Evolutionary conservation across 2,113 vertebrate species (phyloP), one percentile per base, ranked within the genome.

Genomic region (Pterophyllum scalare): DNA sequence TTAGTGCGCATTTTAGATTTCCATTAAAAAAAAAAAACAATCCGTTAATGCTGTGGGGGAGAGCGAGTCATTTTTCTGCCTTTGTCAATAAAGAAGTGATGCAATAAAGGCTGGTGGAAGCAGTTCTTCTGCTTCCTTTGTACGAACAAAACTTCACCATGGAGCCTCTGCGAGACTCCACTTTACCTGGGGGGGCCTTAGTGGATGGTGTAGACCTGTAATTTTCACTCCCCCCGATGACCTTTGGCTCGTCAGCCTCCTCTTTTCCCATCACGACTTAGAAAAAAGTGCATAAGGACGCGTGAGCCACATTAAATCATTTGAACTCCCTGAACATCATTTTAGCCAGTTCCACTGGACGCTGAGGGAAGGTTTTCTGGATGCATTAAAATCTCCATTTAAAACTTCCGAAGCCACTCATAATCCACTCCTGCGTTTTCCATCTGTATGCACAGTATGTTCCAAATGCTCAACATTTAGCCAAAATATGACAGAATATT

Each of bases 361-460:
- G 40, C 24, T 38, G 40, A 54, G 28, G 22, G 19, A 14, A 64
- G 52, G 3, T 22, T 75, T 78, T 70, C 67, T 24, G 14, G 20
- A 26, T 77, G 9, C 52, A 78, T 60, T 75, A 65, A 81, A 85
- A 65, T 43, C 24, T 46, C n/a, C 31, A 38, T 70, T 77, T 74
- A 40, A 24, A 80, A 88, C 59, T 64, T 78, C 15, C 26, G 0
- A 22, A 54, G n/a, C 24, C 19, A 26, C 31, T 74, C 64, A 33
- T 76, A 60, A 88, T 72, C 59, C 35, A 75, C 38, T 72, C 6
- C 59, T 78, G 58, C 17, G 35, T 35, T 31, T 57, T 76, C 87
- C 84, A 57, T 90, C 81, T 90, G 87, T 10, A 24, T 20, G 56
- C 80, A 38, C 65, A 57, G 24, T 22, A 12, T 62, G 49, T 46